Evolutionary conservation across 2,113 vertebrate genomes (phyloP), one percentile per base, ranked within the genome.

Genomic region (Peucedramus taeniatus): DNA sequence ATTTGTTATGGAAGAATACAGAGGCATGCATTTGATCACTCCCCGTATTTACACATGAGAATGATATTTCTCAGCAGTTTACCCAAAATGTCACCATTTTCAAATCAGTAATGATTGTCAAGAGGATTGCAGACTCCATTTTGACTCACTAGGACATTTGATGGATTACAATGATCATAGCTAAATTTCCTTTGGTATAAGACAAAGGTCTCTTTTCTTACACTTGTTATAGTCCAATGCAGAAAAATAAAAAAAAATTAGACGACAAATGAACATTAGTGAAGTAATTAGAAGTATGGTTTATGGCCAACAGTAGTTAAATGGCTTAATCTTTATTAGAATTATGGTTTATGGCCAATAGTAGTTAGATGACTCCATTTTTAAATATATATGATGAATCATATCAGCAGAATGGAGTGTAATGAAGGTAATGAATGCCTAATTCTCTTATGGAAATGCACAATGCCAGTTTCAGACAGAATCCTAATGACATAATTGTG

Each of bases 301-400:
- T 91, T 76, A 95, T 87, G 49, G 65, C 87, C 90, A 96, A 71
- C n/a, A 64, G 57, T 78, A 66, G 37, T 91, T 95, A 85, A 93
- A 92, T 50, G 70, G 47, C n/a, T 93, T 90, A 24, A 59, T 93
- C 68, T 78, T 92, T 94, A 78, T 92, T 90, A 91, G 72, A 89
- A 66, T 49, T 66, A 64, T 49, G 44, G 35, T 94, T 94, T 83
- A 88, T 71, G 35, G 70, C 35, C 81, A 95, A 69, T 13, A 57
- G 59, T 51, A 71, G 37, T 63, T 81, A 83, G 83, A 77, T 87
- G 0, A 47, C 50, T 88, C 77, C 61, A 88, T 86, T 92, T 96
- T 94, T 10, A 94, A 77, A 96, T 74, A 81, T 86, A 91, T 91
- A 88, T 90, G 82, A 88, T 80, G 84, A 93, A 90, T 88, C 87